Evolutionary conservation across 2,888 invertebrate species (phyloP).

Genomic region (Drosophila affinis): DNA sequence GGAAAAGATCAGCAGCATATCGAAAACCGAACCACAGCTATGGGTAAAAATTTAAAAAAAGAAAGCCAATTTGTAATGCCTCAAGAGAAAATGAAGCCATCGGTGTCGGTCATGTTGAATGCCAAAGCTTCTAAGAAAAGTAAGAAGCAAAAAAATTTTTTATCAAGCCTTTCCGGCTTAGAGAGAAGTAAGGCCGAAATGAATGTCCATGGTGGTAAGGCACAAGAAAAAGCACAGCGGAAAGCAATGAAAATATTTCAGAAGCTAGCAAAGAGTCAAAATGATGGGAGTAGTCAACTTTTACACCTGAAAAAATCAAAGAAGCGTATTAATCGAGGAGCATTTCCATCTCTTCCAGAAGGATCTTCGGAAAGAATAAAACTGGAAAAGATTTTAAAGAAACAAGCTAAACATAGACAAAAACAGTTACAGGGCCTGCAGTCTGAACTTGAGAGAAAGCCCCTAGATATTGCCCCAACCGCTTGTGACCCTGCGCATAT

Average conservation of each 20-base stretch:
- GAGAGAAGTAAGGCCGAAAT: constrained; percentile 1
- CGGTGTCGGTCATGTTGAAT: neutral
- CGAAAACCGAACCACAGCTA: neutral
- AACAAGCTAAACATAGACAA: constrained; percentile 74
- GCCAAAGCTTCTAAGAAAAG: constrained; percentile 62
- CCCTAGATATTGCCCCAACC: neutral
- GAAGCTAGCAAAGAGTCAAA: constrained; percentile 59
- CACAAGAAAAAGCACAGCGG: constrained; percentile 71
- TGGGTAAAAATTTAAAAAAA: neutral
- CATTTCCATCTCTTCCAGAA: constrained; percentile 32
- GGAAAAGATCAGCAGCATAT: constrained; percentile 3
- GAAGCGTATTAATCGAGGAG: constrained; percentile 46
- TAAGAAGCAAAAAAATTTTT: constrained; percentile 65
- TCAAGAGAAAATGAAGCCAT: neutral
- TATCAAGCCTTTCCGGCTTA: neutral
- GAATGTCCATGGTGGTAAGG: constrained; percentile 36
- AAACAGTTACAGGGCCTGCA: constrained; percentile 52
- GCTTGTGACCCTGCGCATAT: neutral
- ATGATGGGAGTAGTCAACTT: constrained; percentile 10
- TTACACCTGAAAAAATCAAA: constrained; percentile 47
- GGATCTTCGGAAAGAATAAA: constrained; percentile 58
- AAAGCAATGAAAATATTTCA: constrained; percentile 79
- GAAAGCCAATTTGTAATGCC: neutral
- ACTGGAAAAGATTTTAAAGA: constrained; percentile 72
- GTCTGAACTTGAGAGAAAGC: constrained; percentile 4